Conservation (phyloP, 2,888 invertebrate species). For the Drosophila multiciliata region DNA sequence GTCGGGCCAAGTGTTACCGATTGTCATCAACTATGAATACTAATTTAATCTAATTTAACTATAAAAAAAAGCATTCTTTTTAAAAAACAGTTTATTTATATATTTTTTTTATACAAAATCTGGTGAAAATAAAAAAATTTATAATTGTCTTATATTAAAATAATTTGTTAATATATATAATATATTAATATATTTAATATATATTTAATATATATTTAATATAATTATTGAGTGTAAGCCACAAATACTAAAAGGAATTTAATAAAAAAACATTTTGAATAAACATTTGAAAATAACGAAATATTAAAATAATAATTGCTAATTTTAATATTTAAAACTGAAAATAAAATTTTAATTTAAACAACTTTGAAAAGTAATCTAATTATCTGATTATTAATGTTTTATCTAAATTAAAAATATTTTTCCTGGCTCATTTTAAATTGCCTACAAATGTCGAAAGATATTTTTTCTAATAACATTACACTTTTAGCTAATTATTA, state of each 20-base stretch:
- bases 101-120: neutral
- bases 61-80: neutral
- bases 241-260: neutral
- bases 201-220: neutral
- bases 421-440: neutral
- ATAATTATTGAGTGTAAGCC: neutral
- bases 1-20: constrained; percentile 67
- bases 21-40: neutral
- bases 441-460: neutral
- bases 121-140: neutral
- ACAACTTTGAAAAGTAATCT: neutral
- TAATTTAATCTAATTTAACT: constrained; percentile 14
- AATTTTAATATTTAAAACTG: neutral
- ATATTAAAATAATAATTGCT: neutral
- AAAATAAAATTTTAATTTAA: neutral
- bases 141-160: too few relatives aligned
- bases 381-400: neutral
- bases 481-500: neutral
- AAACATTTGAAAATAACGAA: neutral
- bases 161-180: too few relatives aligned
- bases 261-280: neutral
- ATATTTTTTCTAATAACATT: neutral
- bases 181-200: neutral
- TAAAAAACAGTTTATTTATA: neutral
- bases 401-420: neutral